Base-by-base conservation (phyloP, 2,113 vertebrate genomes). In the Sialia sialis region DNA sequence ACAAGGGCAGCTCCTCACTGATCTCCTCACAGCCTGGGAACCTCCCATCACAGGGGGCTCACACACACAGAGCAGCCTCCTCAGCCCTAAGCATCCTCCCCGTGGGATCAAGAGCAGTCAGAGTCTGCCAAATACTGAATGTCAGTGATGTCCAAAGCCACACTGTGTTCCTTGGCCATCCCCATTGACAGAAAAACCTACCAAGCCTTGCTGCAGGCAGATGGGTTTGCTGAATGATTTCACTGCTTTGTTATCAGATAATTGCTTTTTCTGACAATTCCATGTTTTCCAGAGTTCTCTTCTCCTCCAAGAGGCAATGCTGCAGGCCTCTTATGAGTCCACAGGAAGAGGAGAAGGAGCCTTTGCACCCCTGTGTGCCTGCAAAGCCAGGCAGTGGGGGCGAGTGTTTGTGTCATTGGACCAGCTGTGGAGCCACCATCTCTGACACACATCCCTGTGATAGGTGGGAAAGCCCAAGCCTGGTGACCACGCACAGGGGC, bases 321-420 rank as follows among this genome's bases (percentile, higher is more conserved):
- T 29, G 49, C 43, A 91, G 32, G 73, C 30, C 38, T 34, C 23
- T 54, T 44, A 25, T 6, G 10, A 43, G 23, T 34, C 43, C 29
- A 54, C 0, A 5, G 2, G 12, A 74, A 70, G 74, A 62, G 10
- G 19, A 36, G n/a, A 2, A 1, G 59, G 21, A 87, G 49, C 6
- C 62, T 94, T 64, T 5, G 0, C 34, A 34, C 4, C 34, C 13
- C 32, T 2, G 1, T 13, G 13, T 10, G 30, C 30, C 23, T 2
- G 1, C 18, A 23, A 29, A 66, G 79, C 44, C 0, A 2, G 62
- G 72, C 8, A 54, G 67, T 13, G 25, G 32, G 26, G 62, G n/a
- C 36, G 48, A 32, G 16, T 1, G 11, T 16, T 39, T 0, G 0
- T 4, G 15, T 19, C 22, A 17, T 11, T 0, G 32, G 67, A 39